Base-by-base conservation (phyloP, 2,888 invertebrate genomes). In the Cyclophora albipunctata region DNA sequence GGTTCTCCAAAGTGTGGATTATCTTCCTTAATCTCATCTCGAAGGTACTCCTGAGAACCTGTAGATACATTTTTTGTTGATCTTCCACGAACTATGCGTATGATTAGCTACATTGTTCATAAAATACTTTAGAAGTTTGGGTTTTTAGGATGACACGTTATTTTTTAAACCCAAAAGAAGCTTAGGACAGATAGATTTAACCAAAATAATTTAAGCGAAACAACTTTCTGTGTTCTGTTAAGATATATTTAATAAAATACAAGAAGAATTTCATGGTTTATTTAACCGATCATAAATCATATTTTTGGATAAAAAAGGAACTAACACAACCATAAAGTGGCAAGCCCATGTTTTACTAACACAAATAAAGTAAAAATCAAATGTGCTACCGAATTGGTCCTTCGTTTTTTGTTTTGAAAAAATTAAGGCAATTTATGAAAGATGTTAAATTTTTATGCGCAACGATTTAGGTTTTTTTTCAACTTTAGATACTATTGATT, bases 381-480 rank as follows among this genome's bases (percentile, higher is more conserved):
- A 69, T 63, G 58, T 57, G 84, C 84, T 84, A 81, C 83, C 73
- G 83, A 78, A 78, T 74, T 70, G 68, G 73, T 65, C 68, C 58
- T 69, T 74, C 71, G 62, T 72, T 75, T 75, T 78, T 78, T 63
- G 61, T 56, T 52, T 45, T 55, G 58, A 78, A 78, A 79, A 78
- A 75, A 76, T 66, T 64, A 66, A 63, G 67, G 60, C 60, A 61
- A 67, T 66, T 73, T 68, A 20, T 67, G 62, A 55, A 62, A 51
- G 63, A 34, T 51, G 44, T 42, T 44, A 46, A 5, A 33, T 52
- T 52, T 53, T 20, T 20, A 20, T 54, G 52, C 47, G 42, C 33
- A 5, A 41, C 33, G 20, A 5, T 42, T 49, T 33, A 42, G 41
- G 6, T 42, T 44, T 45, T 49, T 40, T 35, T 3, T 45, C n/a